A percentile compares a stretch with the other conserved stretches of the same genome.
These are phyloP conservation scores for Triops cancriformis DNA, from an alignment of 1,140 invertebrate genomes.

Conservation along the genomic window DNA sequence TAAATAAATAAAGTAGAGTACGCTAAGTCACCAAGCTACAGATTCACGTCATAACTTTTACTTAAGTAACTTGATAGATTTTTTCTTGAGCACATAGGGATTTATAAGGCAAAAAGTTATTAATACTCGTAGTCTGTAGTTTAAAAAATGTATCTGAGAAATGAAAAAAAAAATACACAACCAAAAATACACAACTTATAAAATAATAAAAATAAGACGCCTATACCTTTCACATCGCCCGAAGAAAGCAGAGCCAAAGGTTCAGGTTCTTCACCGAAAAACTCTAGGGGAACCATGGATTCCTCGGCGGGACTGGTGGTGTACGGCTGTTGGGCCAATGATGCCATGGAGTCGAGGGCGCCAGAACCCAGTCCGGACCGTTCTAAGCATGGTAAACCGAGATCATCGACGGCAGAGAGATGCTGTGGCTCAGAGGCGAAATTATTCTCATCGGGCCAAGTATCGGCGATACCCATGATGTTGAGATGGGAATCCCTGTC, in stretches of 20 bases:
- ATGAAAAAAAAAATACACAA: too few species aligned
- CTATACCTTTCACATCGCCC: conserved; percentile 39
- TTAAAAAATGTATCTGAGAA: too few species aligned
- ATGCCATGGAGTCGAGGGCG: conserved; percentile 37
- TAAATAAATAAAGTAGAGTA: conserved; percentile 17
- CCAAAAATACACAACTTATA: too few species aligned
- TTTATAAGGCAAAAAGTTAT: too few species aligned
- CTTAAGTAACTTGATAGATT: too few species aligned
- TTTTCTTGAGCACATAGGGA: too few species aligned
- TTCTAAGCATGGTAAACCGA: conserved; percentile 36
- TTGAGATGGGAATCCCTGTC: conserved; percentile 21
- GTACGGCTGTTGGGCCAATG: conserved; percentile 37
- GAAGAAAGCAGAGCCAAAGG: conserved; percentile 36
- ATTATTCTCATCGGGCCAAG: conserved; percentile 25
- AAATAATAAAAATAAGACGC: too few species aligned
- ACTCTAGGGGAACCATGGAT: conserved; percentile 39
- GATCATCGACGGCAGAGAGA: background rate
- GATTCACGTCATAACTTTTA: too few species aligned
- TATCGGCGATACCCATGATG: conserved; percentile 29
- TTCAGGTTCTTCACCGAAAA: conserved; percentile 39
- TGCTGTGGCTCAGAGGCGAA: background rate
- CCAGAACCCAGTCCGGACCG: conserved; percentile 35
- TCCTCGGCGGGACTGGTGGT: conserved; percentile 40
- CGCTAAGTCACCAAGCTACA: conserved; percentile 25
- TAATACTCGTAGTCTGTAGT: too few species aligned